Conservation (phyloP, 2,797 vertebrate species). For the Limosa lapponica region DNA sequence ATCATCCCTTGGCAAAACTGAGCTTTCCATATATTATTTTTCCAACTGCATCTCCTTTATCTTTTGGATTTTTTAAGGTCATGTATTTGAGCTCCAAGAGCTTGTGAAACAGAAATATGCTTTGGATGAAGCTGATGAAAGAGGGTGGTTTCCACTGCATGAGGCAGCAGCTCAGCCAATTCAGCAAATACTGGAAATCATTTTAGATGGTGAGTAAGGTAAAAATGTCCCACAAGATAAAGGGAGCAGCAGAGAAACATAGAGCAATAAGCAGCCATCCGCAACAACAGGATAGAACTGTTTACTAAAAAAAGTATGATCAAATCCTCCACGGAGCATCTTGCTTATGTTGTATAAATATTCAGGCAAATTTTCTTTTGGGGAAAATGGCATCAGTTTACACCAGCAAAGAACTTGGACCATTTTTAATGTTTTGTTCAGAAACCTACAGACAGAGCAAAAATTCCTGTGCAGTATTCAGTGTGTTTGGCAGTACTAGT, state of each 20-base stretch:
- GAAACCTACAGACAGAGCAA: neutral
- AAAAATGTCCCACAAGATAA: neutral
- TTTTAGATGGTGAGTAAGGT: constrained; percentile 80
- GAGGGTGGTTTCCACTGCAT: constrained; percentile 87
- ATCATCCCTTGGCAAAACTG: neutral
- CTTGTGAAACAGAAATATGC: constrained; percentile 79
- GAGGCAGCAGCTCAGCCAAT: constrained; percentile 80
- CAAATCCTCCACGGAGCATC: neutral
- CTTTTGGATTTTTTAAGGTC: constrained; percentile 73
- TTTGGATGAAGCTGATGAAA: constrained; percentile 85
- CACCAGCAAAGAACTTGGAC: neutral
- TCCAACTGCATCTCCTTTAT: neutral
- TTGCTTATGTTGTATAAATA: neutral
- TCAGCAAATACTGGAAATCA: constrained; percentile 83
- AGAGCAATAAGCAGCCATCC: neutral
- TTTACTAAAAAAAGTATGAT: neutral
- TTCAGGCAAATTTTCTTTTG: neutral
- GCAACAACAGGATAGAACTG: neutral
- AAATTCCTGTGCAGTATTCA: neutral
- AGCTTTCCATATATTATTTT: neutral
- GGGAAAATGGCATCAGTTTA: neutral
- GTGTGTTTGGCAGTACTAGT: neutral
- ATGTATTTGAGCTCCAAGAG: constrained; percentile 81
- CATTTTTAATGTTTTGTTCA: neutral
- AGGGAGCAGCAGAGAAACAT: neutral